Conservation (phyloP, 2,888 invertebrate species). For the Syrista parreyssii region DNA sequence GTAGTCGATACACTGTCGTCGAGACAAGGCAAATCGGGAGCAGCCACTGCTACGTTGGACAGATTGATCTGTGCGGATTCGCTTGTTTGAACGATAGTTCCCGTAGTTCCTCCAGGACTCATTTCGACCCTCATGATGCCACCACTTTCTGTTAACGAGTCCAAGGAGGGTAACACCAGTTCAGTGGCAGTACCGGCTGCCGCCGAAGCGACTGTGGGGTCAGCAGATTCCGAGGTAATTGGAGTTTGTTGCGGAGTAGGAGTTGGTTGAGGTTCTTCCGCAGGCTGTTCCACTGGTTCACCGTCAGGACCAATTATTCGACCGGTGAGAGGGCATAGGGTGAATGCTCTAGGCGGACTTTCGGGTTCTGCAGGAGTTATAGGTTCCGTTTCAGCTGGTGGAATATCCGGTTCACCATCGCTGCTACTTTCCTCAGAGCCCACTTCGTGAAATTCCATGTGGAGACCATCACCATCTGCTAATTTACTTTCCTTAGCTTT, state of each 20-base stretch:
- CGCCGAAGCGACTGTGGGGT: conserved; percentile 25
- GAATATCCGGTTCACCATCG: conserved; percentile 74
- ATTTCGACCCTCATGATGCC: conserved; percentile 67
- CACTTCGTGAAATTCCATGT: conserved; percentile 66
- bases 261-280: conserved; percentile 41
- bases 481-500: conserved; percentile 64
- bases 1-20: conserved; percentile 48
- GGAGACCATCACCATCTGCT: conserved; percentile 62
- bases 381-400: conserved; percentile 63
- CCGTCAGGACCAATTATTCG: conserved; percentile 62
- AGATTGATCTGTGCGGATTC: conserved; percentile 50
- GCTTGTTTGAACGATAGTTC: conserved; percentile 69
- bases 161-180: conserved; percentile 58
- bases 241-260: conserved; percentile 30
- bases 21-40: conserved; percentile 59
- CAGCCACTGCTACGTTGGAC: conserved; percentile 44
- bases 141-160: conserved; percentile 54
- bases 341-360: conserved; percentile 77
- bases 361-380: conserved; percentile 69
- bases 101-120: conserved; percentile 75
- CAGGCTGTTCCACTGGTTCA: conserved; percentile 59
- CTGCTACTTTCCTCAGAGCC: conserved; percentile 67
- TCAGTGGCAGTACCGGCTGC: conserved; percentile 41
- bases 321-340: conserved; percentile 78
- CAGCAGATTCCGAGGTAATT: conserved; percentile 9